Base-by-base conservation (phyloP, 1,140 invertebrate species). In the Zelostemma sp. region DNA sequence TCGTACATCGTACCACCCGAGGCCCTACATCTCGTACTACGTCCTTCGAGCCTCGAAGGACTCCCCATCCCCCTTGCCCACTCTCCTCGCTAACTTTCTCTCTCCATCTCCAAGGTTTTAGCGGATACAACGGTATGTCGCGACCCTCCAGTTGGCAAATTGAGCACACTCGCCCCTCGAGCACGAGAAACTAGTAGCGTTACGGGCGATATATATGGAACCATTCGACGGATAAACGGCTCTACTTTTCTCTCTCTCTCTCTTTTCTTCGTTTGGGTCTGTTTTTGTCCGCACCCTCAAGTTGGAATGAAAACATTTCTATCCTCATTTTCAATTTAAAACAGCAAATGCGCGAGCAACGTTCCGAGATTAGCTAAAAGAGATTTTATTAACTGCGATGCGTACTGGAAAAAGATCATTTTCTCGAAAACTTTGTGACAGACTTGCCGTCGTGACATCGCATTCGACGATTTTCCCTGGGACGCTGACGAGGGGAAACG, bases 1-100 rank as follows among this genome's bases (percentile, higher is more conserved):
- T 82, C 81, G 81, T 84, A 85, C 76, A 84, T 84, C 81, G 79
- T 81, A 78, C 73, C 69, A 82, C 75, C 80, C 75, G 76, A 80
- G 81, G 79, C 79, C 76, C 75, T 84, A 84, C 79, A 84, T 84
- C 82, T 83, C 74, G 54, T 55, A 63, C 59, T 67, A 74, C 74
- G 65, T 79, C 68, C 76, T 64, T 51, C 54, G 62, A 65, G 61
- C 43, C 66, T 60, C 61, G 46, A 54, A 69, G 64, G 73, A 77
- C 63, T 74, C 66, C 65, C 54, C 68, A 53, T 46, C 43, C 57
- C 25, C 57, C 41, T 8, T 33, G 6, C 54, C 54, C n/a, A 47
- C 53, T 50, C 57, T 58, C 50, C 43, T 59, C 64, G 65, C 62
- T 64, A 61, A 61, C 60, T 21, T 61, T 47, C 53, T 67, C 48